Percentiles rank a stretch among this genome's conserved stretches.
Conservation (phyloP, 2,113 vertebrate genomes). For the Scomber colias region DNA sequence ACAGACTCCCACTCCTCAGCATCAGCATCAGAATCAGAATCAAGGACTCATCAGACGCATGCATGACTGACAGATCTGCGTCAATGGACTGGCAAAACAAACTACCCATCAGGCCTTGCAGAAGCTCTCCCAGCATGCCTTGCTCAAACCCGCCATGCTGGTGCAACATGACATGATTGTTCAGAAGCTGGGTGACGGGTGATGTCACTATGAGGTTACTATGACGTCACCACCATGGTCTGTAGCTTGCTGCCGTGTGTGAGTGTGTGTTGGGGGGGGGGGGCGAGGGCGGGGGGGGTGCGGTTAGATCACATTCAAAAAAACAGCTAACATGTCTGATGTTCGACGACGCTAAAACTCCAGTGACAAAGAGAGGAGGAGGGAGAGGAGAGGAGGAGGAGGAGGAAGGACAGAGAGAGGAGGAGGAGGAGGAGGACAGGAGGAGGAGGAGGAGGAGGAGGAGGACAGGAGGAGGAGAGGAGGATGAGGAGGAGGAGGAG, state of each 20-base stretch:
- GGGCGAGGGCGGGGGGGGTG: conserved; percentile 21
- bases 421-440: too few relatives aligned
- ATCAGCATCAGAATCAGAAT: conserved; percentile 69
- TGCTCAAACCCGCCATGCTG: conserved; percentile 77
- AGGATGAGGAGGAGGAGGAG: background rate
- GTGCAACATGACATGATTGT: conserved; percentile 71
- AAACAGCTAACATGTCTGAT: conserved; percentile 57
- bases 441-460: too few relatives aligned
- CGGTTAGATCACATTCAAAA: conserved; percentile 66
- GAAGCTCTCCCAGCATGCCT: conserved; percentile 76
- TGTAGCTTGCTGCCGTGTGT: conserved; percentile 32
- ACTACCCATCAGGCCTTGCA: background rate
- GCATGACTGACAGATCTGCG: conserved; percentile 4
- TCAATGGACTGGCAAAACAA: too few relatives aligned
- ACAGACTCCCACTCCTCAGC: conserved; percentile 51
- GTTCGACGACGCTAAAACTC: conserved; percentile 52
- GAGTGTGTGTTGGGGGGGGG: too few relatives aligned
- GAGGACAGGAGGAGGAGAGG: too few relatives aligned
- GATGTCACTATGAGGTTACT: conserved; percentile 69
- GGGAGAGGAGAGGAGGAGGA: conserved; percentile 1
- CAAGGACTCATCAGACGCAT: conserved; percentile 68
- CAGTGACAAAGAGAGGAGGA: conserved; percentile 39
- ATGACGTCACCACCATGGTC: conserved; percentile 57
- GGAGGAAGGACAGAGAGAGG: too few relatives aligned
- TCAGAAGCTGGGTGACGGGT: conserved; percentile 74